Evolutionary conservation across 1,140 invertebrate genomes (phyloP), one percentile per base, ranked within the genome.

Genomic region (Zaprionus ornatus): DNA sequence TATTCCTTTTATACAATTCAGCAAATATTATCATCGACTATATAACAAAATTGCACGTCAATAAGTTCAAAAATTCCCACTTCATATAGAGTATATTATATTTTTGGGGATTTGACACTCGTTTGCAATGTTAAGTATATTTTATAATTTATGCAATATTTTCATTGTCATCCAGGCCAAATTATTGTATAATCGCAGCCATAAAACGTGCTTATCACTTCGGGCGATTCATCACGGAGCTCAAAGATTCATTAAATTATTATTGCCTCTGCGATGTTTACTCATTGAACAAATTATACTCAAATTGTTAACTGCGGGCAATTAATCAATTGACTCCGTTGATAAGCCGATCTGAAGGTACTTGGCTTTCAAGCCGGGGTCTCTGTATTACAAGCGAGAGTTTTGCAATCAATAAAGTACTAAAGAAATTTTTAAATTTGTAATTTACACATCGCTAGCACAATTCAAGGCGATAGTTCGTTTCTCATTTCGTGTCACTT

Each of bases 261-360:
- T 50, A 13, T 9, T 40, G 37, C 17, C n/a, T 9, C 2, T 17
- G 21, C 42, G 27, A 19, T 32, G 10, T 68, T 68, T 37, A 56
- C 60, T 55, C 32, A 64, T 21, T 66, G 25, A 27, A 66, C 37
- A 32, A n/a, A n/a, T 40, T 27, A 35, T 48, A 29, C 5, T 32
- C 40, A 56, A 62, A 48, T 15, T 45, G 56, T 88, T 80, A 57
- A 70, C 65, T 69, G 69, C 55, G 12, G 23, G 48, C 56, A 84
- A 84, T 87, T 73, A 88, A 87, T 87, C 77, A 86, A 68, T 59
- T 87, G 60, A 50, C 77, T 56, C 65, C 54, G 23, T 21, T 55
- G 83, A 86, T 86, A 87, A 77, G n/a, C 15, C 40, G 64, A 50
- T 12, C 29, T 2, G 27, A 55, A 52, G 67, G 29, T 32, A 23